These are phyloP conservation scores for Orthosia incerta DNA, from an alignment of 2,888 invertebrate genomes.

Conservation along the genomic window DNA sequence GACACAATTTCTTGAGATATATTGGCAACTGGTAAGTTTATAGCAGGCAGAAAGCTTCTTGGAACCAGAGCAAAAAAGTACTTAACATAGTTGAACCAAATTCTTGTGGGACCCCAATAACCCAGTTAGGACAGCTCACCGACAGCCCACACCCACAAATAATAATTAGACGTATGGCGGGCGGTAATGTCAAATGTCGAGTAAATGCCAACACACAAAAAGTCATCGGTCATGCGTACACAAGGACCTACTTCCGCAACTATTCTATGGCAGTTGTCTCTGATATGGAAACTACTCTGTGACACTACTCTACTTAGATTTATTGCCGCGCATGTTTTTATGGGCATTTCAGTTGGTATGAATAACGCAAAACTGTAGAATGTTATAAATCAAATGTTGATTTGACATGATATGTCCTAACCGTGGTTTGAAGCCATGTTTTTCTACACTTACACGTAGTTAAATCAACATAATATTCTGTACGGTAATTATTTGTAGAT, in stretches of 20 bases:
- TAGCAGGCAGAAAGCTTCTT: background rate
- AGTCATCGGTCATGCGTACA: constrained; percentile 78
- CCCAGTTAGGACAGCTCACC: constrained; percentile 67
- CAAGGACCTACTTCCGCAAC: constrained; percentile 67
- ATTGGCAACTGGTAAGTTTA: background rate
- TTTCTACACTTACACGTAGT: background rate
- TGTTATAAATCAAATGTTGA: constrained; percentile 47
- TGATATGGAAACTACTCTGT: constrained; percentile 51
- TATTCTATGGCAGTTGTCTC: constrained; percentile 42
- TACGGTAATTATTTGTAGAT: background rate
- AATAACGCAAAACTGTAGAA: constrained; percentile 46
- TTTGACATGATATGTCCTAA: constrained; percentile 21
- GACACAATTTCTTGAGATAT: background rate
- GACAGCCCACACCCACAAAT: constrained; percentile 86
- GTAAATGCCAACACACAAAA: constrained; percentile 86
- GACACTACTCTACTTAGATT: constrained; percentile 52
- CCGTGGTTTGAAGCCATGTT: constrained; percentile 8
- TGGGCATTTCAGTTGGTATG: constrained; percentile 44
- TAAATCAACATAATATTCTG: background rate
- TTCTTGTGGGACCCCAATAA: constrained; percentile 63
- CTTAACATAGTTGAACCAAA: constrained; percentile 25
- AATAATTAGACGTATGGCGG: constrained; percentile 86
- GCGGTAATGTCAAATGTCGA: constrained; percentile 88
- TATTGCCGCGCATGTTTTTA: constrained; percentile 56
- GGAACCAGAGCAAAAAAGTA: background rate